Base-by-base conservation (phyloP, 1,140 invertebrate genomes). In the Planococcus citri region DNA sequence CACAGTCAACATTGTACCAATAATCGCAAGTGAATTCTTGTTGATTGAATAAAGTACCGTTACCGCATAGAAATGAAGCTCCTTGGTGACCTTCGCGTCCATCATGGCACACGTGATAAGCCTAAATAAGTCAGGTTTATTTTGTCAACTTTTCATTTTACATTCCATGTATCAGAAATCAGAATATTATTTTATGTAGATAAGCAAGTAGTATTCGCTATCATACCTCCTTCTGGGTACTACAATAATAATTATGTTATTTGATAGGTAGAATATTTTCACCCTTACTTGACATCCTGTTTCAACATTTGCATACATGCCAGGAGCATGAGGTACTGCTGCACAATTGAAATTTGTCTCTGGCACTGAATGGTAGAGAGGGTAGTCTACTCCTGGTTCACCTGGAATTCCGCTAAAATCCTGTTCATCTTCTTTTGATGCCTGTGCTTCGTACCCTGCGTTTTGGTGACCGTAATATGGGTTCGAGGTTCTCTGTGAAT, bases 1-100 rank as follows among this genome's bases (percentile, higher is more conserved):
- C 82, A 73, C 86, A 94, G 75, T 93, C 87, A 0, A 93, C 91
- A 76, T 94, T 94, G 79, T 92, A 93, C 91, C 91, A 94, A 91
- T 91, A 94, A 76, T 94, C 92, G 74, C 92, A 94, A 25, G 89
- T 84, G 73, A 94, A 92, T 75, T 91, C 88, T 57, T 86, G 82
- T 75, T 94, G 92, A 76, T 91, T 91, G 76, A 94, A 95, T 61
- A 94, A 80, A 0, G 92, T 94, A 0, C 91, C 91, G 75, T 94
- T 92, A 3, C 90, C 87, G 77, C 92, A 94, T 0, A 94, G 83
- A 77, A 94, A 94, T 0, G 84, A 83, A 0, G 88, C 87, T 0
- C 88, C 89, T 76, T 90, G 88, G 70, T 89, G 82, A 14, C 88
- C 88, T 74, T 91, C 88, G 3, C 89, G 84, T 8, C 89, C 89